Percentiles rank a stretch among this genome's conserved stretches.
These are phyloP conservation scores for Taxidea taxus DNA, from an alignment of 2,113 vertebrate genomes.

Conservation along the genomic window DNA sequence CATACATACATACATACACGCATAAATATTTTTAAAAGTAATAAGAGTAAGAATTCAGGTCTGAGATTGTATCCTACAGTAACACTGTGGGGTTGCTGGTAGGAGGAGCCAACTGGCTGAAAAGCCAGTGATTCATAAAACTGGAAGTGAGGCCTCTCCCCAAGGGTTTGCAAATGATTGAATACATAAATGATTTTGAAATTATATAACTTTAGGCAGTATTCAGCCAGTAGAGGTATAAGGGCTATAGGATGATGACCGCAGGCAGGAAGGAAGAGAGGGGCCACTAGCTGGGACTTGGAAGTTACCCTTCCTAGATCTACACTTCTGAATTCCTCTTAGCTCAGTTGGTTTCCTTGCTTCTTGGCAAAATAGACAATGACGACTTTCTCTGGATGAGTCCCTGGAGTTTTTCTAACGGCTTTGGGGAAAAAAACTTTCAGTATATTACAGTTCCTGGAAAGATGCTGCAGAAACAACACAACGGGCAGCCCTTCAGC, in stretches of 20 bases:
- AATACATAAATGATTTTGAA: background rate
- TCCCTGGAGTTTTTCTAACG: constrained; percentile 32
- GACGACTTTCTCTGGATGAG: background rate
- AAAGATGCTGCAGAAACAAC: constrained; percentile 34
- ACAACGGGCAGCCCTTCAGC: background rate
- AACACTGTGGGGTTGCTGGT: background rate
- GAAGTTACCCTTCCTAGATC: background rate
- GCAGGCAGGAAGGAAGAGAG: background rate
- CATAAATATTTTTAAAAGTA: background rate
- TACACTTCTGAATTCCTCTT: constrained; percentile 11
- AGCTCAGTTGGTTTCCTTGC: constrained; percentile 26
- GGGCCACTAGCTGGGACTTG: background rate
- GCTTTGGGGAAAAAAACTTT: constrained; percentile 42
- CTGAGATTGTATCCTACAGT: background rate
- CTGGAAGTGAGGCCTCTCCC: background rate
- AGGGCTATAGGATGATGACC: too few relatives aligned
- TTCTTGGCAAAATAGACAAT: constrained; percentile 61
- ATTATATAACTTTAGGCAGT: background rate
- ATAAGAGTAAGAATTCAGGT: background rate
- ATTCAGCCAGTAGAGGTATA: background rate
- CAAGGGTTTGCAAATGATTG: background rate
- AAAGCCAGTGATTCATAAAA: background rate
- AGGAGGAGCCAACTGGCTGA: background rate
- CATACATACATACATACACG: background rate
- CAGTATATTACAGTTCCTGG: background rate